phyloP scores from a whole-genome alignment of 1,140 invertebrate species.

The Psix sp. region DNA sequence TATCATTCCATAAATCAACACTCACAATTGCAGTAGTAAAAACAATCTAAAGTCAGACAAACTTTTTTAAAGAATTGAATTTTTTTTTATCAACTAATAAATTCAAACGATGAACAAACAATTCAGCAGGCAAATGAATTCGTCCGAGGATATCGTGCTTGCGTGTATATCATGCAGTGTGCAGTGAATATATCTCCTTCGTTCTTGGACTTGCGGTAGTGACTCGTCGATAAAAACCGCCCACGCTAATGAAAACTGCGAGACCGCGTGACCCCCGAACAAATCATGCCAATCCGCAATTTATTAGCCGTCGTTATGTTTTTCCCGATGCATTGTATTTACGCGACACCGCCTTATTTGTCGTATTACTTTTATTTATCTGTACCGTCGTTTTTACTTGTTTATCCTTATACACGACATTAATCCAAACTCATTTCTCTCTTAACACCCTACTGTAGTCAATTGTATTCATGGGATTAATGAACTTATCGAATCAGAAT shows the following conservation, averaged over 20 bases:
- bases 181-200: constrained; percentile 35
- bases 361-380: constrained; percentile 24
- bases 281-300: constrained; percentile 54
- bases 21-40: no score
- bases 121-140: constrained; percentile 12
- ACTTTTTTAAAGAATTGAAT: no score
- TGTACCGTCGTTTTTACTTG: not conserved
- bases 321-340: constrained; percentile 27
- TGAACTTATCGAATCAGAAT: constrained; percentile 24
- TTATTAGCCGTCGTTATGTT: constrained; percentile 37
- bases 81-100: no score
- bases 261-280: constrained; percentile 26
- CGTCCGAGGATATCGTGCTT: constrained; percentile 1
- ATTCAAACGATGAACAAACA: no score
- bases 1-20: no score
- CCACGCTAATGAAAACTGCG: constrained; percentile 34
- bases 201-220: constrained; percentile 36
- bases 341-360: constrained; percentile 26
- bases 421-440: constrained; percentile 10
- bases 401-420: not conserved
- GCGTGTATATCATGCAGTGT: no score
- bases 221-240: constrained; percentile 36
- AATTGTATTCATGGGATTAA: constrained; percentile 34
- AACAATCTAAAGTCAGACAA: no score
- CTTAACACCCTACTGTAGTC: constrained; percentile 10